Percentiles rank a stretch among this genome's conserved stretches.
Conservation (phyloP, 2,888 invertebrate species). For the Chalcis sispes region DNA sequence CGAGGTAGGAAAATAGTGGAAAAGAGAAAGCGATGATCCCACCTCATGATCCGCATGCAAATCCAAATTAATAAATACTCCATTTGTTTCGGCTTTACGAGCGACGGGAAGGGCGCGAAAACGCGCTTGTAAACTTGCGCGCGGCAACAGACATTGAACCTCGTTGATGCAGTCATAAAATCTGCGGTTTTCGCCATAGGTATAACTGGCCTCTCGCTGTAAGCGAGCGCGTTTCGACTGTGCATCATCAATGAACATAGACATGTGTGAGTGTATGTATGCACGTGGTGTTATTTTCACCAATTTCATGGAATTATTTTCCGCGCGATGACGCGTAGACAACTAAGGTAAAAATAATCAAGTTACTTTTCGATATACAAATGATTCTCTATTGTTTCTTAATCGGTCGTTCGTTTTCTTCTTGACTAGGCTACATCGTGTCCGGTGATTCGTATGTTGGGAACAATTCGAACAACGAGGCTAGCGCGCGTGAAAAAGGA, state of each 20-base stretch:
- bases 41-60: slow-evolving; percentile 36
- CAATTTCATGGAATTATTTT: slow-evolving; percentile 45
- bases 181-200: slow-evolving; percentile 10
- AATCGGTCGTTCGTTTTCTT: slow-evolving; percentile 3
- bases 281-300: slow-evolving; percentile 28
- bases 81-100: slow-evolving; percentile 45
- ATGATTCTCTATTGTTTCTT: too few species aligned
- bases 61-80: slow-evolving; percentile 50
- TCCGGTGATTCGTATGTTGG: too few species aligned
- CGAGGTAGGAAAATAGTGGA: too few species aligned
- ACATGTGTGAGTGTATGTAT: not conserved
- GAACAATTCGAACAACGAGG: slow-evolving; percentile 25
- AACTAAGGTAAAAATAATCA: too few species aligned
- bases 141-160: slow-evolving; percentile 45
- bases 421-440: too few species aligned
- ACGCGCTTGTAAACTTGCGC: slow-evolving; percentile 30
- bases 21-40: slow-evolving; percentile 20
- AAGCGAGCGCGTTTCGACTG: slow-evolving; percentile 17
- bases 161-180: slow-evolving; percentile 55
- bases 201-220: slow-evolving; percentile 4
- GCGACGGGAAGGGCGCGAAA: not conserved
- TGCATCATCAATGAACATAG: slow-evolving; percentile 28
- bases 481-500: not conserved
- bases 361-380: too few species aligned
- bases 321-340: slow-evolving; percentile 27